A percentile compares a stretch with the other conserved stretches of the same genome.
Conservation (phyloP, 23 tunicate genomes). For the Ascidia mentula region DNA sequence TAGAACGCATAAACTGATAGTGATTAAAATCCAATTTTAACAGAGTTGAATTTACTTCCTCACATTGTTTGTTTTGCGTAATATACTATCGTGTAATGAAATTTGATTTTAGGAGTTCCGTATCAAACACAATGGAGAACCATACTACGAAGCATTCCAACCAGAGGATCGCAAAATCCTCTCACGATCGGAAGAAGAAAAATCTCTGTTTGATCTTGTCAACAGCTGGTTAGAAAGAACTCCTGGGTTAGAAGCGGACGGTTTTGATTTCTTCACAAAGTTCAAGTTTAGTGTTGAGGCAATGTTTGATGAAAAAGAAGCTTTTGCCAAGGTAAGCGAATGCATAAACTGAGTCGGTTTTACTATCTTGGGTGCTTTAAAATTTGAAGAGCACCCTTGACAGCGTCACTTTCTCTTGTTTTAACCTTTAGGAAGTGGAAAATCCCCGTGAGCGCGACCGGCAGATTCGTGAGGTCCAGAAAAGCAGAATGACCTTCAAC, state of each 20-base stretch:
- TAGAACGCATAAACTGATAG: too few relatives aligned
- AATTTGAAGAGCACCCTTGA: too few relatives aligned
- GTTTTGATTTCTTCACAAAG: conserved; percentile 74
- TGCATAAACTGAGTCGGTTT: too few relatives aligned
- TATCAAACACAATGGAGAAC: conserved; percentile 46
- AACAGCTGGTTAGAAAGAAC: conserved; percentile 89
- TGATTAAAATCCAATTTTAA: too few relatives aligned
- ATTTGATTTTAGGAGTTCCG: conserved; percentile 87
- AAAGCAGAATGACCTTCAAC: conserved; percentile 30
- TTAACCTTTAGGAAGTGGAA: conserved; percentile 58
- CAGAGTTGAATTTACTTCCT: too few relatives aligned
- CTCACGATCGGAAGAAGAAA: conserved; percentile 38
- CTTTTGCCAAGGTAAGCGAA: conserved; percentile 75
- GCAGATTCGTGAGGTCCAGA: conserved; percentile 2
- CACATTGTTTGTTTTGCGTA: too few relatives aligned
- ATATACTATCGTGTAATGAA: too few relatives aligned
- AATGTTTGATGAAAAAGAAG: conserved; percentile 53
- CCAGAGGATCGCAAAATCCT: conserved; percentile 44
- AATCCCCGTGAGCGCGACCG: conserved; percentile 19
- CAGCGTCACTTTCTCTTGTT: too few relatives aligned
- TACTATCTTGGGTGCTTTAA: too few relatives aligned
- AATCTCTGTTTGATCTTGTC: conserved; percentile 57
- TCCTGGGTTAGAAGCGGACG: conserved; percentile 63
- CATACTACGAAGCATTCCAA: conserved; percentile 46
- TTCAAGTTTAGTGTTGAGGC: conserved; percentile 63